A percentile compares a stretch with the other conserved stretches of the same genome.
Conservation (phyloP, 1,140 invertebrate species). For the Lethrus apterus region DNA sequence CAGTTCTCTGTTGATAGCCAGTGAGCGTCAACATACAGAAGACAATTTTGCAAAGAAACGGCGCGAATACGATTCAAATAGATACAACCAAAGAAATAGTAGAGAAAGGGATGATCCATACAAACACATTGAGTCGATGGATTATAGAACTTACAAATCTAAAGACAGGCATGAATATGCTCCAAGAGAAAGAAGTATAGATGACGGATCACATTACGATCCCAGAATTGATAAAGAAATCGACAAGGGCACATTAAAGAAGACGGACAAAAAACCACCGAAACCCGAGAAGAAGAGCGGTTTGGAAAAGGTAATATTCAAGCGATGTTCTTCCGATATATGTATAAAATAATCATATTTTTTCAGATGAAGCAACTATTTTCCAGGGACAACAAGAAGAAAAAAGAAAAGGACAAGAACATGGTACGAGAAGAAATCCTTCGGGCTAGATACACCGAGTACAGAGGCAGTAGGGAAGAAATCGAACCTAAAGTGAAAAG, state of each 20-base stretch:
- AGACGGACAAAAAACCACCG: constrained; percentile 48
- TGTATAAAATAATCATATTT: too few species aligned
- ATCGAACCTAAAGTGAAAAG: constrained; percentile 27
- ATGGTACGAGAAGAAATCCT: constrained; percentile 47
- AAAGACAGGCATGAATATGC: constrained; percentile 45
- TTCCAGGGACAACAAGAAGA: constrained; percentile 51
- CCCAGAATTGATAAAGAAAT: constrained; percentile 51
- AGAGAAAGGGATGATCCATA: constrained; percentile 27
- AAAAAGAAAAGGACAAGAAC: constrained; percentile 37
- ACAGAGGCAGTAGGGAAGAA: constrained; percentile 40
- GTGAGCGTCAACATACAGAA: constrained; percentile 58
- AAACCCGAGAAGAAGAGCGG: constrained; percentile 56
- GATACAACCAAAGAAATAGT: constrained; percentile 22
- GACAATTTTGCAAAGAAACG: constrained; percentile 45
- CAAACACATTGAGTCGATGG: constrained; percentile 26
- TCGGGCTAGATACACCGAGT: constrained; percentile 47
- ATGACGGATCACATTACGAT: constrained; percentile 55
- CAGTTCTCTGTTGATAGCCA: constrained; percentile 55
- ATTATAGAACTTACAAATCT: constrained; percentile 37
- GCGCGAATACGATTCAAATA: constrained; percentile 39
- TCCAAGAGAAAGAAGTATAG: constrained; percentile 52
- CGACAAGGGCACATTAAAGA: constrained; percentile 39
- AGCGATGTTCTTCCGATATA: background rate
- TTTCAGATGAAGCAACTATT: constrained; percentile 51
- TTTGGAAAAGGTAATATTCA: constrained; percentile 51